Base-by-base conservation (phyloP, 92 coral and sea anemone genomes). In the Zoanthus gigantus region DNA sequence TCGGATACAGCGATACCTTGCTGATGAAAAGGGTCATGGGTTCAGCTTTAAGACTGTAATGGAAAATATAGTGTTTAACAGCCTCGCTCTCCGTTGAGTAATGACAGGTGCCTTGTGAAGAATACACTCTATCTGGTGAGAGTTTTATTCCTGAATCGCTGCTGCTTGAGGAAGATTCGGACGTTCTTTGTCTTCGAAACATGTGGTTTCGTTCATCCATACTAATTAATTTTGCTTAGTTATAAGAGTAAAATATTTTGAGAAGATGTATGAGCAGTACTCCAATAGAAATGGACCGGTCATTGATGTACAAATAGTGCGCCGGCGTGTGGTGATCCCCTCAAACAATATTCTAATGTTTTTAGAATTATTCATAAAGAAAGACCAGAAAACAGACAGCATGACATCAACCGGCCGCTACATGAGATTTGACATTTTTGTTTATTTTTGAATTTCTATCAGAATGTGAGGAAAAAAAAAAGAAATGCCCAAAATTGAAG, bases 1-100 rank as follows among this genome's bases (percentile, higher is more conserved):
- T 89, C 0, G 98, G 98, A 72, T 93, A 95, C 87, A 95, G 88
- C 54, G 73, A 81, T 9, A 93, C 63, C 71, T 95, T 93, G 73
- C 87, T 91, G 61, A 93, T 72, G 75, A 78, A 90, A 42, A 72
- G 90, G 15, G 86, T 91, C 52, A 72, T 83, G 32, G 94, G 78
- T 15, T 79, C 77, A 48, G 90, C 90, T 46, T 76, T 87, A 18
- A 87, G 72, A 42, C 93, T 93, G 85, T 93, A 95, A 5, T 93
- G 92, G 17, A 91, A 95, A 0, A 93, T 77, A 30, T 92, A 91
- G 6, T 89, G 74, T 67, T 90, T 88, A 50, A 78, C 79, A 13
- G 98, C 94, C n/a, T 90, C 96, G 23, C 58, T 31, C 14, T 14
- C 75, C 4, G 87, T 61, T 12, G 68, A 74, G 0, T 92, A 67